Conservation (phyloP, 64 coral and sea anemone species). For the Anthopleura sola region DNA sequence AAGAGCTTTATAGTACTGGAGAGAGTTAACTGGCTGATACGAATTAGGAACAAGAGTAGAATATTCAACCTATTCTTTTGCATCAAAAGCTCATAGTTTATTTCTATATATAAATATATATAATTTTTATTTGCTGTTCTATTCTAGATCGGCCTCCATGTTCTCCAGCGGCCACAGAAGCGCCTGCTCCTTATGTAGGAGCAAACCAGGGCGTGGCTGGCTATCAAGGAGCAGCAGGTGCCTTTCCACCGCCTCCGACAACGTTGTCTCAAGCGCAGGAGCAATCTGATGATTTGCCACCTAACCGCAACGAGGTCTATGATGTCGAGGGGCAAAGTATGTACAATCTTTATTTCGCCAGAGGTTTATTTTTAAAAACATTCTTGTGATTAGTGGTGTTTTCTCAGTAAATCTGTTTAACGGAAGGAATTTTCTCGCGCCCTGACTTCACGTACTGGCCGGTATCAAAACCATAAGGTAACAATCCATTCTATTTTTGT, state of each 20-base stretch:
- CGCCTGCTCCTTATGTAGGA: not conserved
- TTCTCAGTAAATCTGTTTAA: too few relatives aligned
- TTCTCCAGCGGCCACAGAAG: conserved; percentile 1
- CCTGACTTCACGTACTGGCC: too few relatives aligned
- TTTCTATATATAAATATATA: not conserved
- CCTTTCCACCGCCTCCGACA: conserved; percentile 9
- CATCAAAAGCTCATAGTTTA: too few relatives aligned
- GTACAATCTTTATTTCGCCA: not conserved
- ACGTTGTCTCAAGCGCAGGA: not conserved
- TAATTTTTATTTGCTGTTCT: not conserved
- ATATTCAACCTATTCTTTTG: too few relatives aligned
- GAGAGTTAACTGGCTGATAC: too few relatives aligned
- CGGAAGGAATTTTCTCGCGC: too few relatives aligned
- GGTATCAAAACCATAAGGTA: too few relatives aligned
- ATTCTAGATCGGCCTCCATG: not conserved
- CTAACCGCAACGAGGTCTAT: conserved; percentile 51
- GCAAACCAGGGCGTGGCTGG: not conserved
- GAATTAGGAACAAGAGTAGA: too few relatives aligned
- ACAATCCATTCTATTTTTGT: not conserved
- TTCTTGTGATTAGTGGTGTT: too few relatives aligned
- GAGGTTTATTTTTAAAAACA: too few relatives aligned
- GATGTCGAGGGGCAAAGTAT: conserved; percentile 35
- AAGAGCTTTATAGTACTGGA: too few relatives aligned
- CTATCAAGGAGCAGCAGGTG: not conserved
- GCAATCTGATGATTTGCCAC: conserved; percentile 17